Evolutionary conservation across 1,140 invertebrate genomes (phyloP).

Genomic region (Littorina saxatilis): DNA sequence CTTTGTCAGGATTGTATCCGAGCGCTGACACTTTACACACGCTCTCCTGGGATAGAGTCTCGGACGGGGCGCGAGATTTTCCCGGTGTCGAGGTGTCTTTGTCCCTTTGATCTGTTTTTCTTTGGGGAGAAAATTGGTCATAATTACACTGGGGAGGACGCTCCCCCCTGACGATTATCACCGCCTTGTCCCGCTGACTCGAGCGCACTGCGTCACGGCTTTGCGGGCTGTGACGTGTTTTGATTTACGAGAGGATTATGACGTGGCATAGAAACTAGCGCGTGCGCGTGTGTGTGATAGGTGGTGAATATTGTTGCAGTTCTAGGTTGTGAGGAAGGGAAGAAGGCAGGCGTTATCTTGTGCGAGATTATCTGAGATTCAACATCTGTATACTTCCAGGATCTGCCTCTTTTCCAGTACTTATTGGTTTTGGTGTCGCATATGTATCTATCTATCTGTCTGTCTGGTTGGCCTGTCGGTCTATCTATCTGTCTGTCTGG

Average conservation of each 20-base stretch:
- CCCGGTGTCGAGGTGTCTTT: neutral
- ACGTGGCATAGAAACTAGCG: too few relatives aligned
- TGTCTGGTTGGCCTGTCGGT: neutral
- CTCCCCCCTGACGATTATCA: neutral
- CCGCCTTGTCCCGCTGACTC: neutral
- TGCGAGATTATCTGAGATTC: too few relatives aligned
- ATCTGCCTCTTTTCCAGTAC: too few relatives aligned
- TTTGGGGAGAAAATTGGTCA: neutral
- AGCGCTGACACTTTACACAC: neutral
- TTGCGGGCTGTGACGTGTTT: neutral
- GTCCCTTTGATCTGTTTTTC: constrained; percentile 26
- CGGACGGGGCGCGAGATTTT: constrained; percentile 9
- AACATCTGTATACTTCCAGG: too few relatives aligned
- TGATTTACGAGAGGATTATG: neutral
- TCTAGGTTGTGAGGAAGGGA: too few relatives aligned
- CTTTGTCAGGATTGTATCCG: constrained; percentile 20
- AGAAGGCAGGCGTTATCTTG: too few relatives aligned
- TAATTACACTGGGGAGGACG: neutral
- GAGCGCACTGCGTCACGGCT: neutral
- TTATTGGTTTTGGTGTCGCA: too few relatives aligned
- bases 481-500: too few relatives aligned
- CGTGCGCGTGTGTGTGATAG: too few relatives aligned
- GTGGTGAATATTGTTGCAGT: too few relatives aligned
- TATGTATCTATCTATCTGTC: neutral
- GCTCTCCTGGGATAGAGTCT: neutral